Percentiles rank a stretch among this genome's conserved stretches.
These are phyloP conservation scores for Sisor rabdophorus DNA, from an alignment of 2,113 vertebrate genomes.

Conservation along the genomic window DNA sequence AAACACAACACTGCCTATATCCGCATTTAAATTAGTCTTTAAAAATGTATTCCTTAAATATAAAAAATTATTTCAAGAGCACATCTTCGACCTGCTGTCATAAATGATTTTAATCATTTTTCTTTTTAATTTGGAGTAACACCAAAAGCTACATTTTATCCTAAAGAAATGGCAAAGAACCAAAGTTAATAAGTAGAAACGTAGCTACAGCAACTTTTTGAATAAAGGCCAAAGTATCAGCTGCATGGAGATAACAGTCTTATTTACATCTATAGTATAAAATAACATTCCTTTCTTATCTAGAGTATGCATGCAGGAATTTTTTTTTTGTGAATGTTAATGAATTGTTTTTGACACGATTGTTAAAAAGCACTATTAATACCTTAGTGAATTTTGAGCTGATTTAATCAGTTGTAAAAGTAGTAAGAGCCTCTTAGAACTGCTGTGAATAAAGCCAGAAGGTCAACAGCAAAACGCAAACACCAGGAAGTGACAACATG, in stretches of 20 bases:
- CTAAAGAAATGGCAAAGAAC: not conserved
- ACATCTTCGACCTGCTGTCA: too few relatives aligned
- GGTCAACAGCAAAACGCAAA: slow-evolving; percentile 57
- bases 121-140: too few relatives aligned
- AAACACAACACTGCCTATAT: not conserved
- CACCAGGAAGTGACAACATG: slow-evolving; percentile 76
- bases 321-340: not conserved
- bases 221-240: slow-evolving; percentile 22
- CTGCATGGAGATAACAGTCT: not conserved
- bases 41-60: too few relatives aligned
- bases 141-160: not conserved
- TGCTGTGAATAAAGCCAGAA: slow-evolving; percentile 10
- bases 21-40: not conserved
- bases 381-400: not conserved
- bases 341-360: not conserved
- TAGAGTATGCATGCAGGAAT: not conserved
- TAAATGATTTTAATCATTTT: too few relatives aligned
- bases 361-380: not conserved
- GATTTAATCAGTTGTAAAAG: slow-evolving; percentile 9
- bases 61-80: too few relatives aligned
- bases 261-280: slow-evolving; percentile 10
- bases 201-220: not conserved
- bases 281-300: slow-evolving; percentile 16
- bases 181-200: not conserved
- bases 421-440: not conserved